phyloP scores from a whole-genome alignment of 2,888 invertebrate genomes.

The Amblyjoppa fuscipennis region DNA sequence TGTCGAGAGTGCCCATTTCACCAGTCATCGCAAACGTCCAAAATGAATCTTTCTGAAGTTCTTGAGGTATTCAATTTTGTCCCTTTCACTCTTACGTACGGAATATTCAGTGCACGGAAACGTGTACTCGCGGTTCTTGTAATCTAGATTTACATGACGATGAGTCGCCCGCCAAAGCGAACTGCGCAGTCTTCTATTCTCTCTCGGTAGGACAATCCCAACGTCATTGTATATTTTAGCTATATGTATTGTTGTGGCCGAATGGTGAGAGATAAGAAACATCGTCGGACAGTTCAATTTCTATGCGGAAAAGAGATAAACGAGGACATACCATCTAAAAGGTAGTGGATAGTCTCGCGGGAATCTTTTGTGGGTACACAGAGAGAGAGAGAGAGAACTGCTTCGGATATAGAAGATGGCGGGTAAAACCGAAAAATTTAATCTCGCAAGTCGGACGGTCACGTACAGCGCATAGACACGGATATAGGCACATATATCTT shows the following conservation, averaged over 20 bases:
- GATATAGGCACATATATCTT: neutral
- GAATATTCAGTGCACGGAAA: constrained; percentile 6
- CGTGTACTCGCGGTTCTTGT: neutral
- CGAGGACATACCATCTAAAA: constrained; percentile 14
- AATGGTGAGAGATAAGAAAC: constrained; percentile 38
- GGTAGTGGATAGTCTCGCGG: neutral
- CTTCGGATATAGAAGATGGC: constrained; percentile 33
- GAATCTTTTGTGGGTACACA: neutral
- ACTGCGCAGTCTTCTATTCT: constrained; percentile 41
- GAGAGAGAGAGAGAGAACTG: constrained; percentile 3
- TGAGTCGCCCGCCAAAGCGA: constrained; percentile 50
- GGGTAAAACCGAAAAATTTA: constrained; percentile 55
- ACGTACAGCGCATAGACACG: constrained; percentile 29
- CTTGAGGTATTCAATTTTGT: neutral
- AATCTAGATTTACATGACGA: constrained; percentile 19
- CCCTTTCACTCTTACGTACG: neutral
- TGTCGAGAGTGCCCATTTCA: too few species aligned
- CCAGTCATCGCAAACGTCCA: too few species aligned
- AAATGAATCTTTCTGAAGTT: neutral
- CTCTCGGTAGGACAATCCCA: neutral
- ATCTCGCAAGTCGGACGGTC: constrained; percentile 50
- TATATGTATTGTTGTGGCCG: neutral
- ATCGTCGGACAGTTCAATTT: constrained; percentile 54
- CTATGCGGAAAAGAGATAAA: constrained; percentile 28
- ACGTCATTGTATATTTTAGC: constrained; percentile 7